A percentile compares a stretch with the other conserved stretches of the same genome.
phyloP scores from a whole-genome alignment of 2,888 invertebrate genomes.

The Norana najaformis region DNA sequence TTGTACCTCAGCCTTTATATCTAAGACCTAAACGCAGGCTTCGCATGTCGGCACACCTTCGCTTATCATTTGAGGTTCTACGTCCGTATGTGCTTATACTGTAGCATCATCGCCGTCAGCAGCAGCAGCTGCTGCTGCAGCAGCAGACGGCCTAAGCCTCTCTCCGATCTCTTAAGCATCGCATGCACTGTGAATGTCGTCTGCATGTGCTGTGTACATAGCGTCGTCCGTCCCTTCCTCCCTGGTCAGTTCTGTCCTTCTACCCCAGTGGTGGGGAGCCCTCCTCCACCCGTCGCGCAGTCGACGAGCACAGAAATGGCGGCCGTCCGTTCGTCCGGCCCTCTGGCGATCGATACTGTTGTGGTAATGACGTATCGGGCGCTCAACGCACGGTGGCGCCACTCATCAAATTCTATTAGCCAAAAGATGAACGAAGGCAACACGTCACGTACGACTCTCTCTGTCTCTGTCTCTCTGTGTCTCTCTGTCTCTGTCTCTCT shows the following conservation, averaged over 20 bases:
- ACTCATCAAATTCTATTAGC: slow-evolving; percentile 7
- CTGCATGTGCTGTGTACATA: background rate
- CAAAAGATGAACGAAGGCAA: slow-evolving; percentile 13
- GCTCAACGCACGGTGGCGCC: slow-evolving; percentile 2
- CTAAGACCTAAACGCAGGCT: background rate
- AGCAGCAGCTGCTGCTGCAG: background rate
- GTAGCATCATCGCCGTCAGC: background rate
- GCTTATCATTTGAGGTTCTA: background rate
- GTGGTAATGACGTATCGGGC: background rate
- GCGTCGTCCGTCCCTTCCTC: background rate
- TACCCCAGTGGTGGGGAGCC: background rate
- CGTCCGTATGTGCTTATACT: background rate
- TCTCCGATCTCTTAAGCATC: no score
- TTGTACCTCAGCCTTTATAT: background rate
- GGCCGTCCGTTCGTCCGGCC: background rate
- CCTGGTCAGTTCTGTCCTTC: background rate
- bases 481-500: background rate
- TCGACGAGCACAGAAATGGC: slow-evolving; percentile 10
- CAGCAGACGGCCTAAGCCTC: background rate
- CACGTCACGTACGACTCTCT: background rate
- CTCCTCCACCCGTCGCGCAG: background rate
- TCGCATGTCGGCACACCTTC: background rate
- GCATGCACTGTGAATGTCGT: background rate
- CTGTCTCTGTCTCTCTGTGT: background rate
- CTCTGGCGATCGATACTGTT: background rate